A percentile compares a stretch with the other conserved stretches of the same genome.
Conservation (phyloP, 35 echinoderm and acorn worm species). For the Eucidaris tribuloides region DNA sequence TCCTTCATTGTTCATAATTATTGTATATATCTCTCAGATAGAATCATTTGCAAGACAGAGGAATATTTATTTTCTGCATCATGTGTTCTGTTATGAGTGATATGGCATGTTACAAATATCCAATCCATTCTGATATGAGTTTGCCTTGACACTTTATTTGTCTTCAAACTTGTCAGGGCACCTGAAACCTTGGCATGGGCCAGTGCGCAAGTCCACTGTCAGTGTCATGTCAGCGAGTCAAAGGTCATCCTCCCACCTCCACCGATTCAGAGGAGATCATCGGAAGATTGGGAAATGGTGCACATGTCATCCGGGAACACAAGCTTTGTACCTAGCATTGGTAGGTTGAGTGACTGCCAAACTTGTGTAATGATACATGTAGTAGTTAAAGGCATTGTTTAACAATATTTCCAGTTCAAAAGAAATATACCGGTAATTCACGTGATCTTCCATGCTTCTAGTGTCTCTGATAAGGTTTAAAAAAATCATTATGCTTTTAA, state of each 20-base stretch:
- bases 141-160: neutral
- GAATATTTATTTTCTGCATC: neutral
- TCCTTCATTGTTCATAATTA: too few relatives aligned
- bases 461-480: too few relatives aligned
- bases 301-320: slow-evolving; percentile 73
- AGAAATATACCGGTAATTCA: too few relatives aligned
- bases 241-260: slow-evolving; percentile 66
- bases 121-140: neutral
- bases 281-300: slow-evolving; percentile 52
- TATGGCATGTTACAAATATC: neutral
- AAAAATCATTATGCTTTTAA: too few relatives aligned
- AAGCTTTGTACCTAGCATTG: slow-evolving; percentile 93
- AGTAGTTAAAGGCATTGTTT: too few relatives aligned
- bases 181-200: slow-evolving; percentile 81
- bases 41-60: too few relatives aligned
- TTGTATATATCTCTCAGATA: too few relatives aligned
- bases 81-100: neutral
- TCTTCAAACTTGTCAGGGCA: neutral
- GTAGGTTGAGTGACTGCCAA: too few relatives aligned
- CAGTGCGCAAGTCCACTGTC: slow-evolving; percentile 97
- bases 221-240: slow-evolving; percentile 93
- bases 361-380: too few relatives aligned
- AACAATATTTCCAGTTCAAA: too few relatives aligned
- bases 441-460: too few relatives aligned
- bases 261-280: slow-evolving; percentile 34